Percentiles rank a stretch among this genome's conserved stretches.
phyloP scores from a whole-genome alignment of 2,113 vertebrate species.

The Rhizomys pruinosus region DNA sequence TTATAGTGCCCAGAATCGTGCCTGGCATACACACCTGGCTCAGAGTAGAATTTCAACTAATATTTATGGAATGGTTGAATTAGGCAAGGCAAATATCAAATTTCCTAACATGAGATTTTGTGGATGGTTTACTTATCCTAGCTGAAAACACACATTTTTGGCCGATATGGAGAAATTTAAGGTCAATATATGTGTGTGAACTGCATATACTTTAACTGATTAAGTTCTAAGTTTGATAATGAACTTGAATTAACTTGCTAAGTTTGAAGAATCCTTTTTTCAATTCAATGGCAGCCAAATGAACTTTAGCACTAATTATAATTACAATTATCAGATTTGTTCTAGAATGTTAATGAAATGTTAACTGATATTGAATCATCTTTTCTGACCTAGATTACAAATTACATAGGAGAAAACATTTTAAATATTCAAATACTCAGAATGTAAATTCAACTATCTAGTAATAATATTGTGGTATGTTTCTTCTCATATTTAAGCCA shows the following conservation, averaged over 20 bases:
- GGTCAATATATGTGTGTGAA: background rate
- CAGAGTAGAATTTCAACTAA: background rate
- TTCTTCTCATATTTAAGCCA: slow-evolving; percentile 45
- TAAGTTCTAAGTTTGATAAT: too few species aligned
- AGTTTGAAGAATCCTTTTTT: slow-evolving; percentile 59
- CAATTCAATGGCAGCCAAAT: slow-evolving; percentile 18
- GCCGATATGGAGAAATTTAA: background rate
- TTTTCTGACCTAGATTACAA: slow-evolving; percentile 60
- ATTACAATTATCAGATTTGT: slow-evolving; percentile 39
- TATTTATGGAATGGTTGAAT: slow-evolving; percentile 31
- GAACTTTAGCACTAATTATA: background rate
- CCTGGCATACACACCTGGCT: background rate
- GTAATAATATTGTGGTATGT: background rate
- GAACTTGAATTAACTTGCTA: slow-evolving; percentile 60
- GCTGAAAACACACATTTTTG: slow-evolving; percentile 13
- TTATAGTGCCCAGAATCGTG: background rate
- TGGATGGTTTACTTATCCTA: background rate
- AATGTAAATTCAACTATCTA: slow-evolving; percentile 7
- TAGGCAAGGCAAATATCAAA: slow-evolving; percentile 40
- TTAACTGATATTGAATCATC: slow-evolving; percentile 19
- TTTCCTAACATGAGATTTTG: background rate
- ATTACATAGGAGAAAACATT: background rate
- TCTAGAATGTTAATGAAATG: background rate
- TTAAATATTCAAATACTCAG: slow-evolving; percentile 23
- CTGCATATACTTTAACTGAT: too few species aligned